Conservation (phyloP, 2,888 invertebrate species). For the Osedax frankpressi region DNA sequence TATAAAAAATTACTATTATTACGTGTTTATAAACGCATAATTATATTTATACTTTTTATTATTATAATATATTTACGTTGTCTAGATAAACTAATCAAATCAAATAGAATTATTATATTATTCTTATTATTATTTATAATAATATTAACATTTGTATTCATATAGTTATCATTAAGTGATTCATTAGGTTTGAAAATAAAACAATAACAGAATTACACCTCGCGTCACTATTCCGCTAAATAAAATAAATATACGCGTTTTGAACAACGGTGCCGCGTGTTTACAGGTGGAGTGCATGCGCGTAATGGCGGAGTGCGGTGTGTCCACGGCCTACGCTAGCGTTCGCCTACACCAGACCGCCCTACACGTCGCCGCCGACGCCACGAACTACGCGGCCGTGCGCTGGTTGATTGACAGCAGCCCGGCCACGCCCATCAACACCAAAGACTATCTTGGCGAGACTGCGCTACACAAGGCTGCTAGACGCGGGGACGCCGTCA, state of each 20-base stretch:
- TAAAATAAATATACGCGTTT: too few species aligned
- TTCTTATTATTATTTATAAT: too few species aligned
- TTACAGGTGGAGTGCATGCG: neutral
- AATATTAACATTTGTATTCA: too few species aligned
- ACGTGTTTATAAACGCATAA: too few species aligned
- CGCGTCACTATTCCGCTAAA: too few species aligned
- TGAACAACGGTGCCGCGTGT: too few species aligned
- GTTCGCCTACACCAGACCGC: neutral
- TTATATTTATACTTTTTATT: too few species aligned
- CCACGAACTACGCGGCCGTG: neutral
- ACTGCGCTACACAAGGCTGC: neutral
- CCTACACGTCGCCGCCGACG: neutral
- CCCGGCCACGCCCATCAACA: neutral
- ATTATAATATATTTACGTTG: too few species aligned
- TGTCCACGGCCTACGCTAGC: neutral
- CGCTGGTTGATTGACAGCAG: neutral
- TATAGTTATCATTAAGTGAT: neutral
- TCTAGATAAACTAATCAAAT: too few species aligned
- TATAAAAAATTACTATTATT: too few species aligned
- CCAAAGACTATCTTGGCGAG: neutral
- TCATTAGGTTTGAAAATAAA: neutral
- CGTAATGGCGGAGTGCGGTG: neutral
- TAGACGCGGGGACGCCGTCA: neutral
- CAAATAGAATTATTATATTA: too few species aligned
- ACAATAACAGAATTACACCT: neutral